Evolutionary conservation across 1,140 invertebrate genomes (phyloP).

Genomic region (Saccostrea cuccullata): DNA sequence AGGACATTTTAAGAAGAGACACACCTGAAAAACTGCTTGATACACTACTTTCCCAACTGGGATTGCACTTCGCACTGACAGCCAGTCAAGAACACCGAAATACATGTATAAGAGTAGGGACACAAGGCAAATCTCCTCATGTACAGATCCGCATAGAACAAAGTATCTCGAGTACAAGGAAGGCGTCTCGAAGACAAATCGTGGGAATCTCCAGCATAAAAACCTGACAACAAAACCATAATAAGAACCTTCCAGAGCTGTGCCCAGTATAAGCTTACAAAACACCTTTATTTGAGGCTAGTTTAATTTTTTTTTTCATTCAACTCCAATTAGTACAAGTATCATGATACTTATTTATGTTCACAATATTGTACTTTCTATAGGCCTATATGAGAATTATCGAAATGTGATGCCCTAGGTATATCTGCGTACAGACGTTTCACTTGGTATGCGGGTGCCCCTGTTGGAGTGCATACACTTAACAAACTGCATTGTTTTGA

Average conservation of each 20-base stretch:
- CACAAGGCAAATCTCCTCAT: not conserved
- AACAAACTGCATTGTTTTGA: not conserved
- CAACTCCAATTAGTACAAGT: no score
- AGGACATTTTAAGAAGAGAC: not conserved
- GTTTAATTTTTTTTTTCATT: not conserved
- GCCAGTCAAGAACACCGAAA: slow-evolving; percentile 35
- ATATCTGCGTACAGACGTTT: not conserved
- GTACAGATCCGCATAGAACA: not conserved
- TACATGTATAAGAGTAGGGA: not conserved
- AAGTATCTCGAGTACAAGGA: slow-evolving; percentile 20
- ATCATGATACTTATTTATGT: not conserved
- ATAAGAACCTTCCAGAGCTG: not conserved
- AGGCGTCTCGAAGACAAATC: slow-evolving; percentile 31
- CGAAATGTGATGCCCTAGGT: slow-evolving; percentile 27
- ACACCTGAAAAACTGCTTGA: not conserved
- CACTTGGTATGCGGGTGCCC: not conserved
- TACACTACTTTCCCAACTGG: slow-evolving; percentile 3
- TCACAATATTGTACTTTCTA: not conserved
- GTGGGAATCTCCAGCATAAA: slow-evolving; percentile 7
- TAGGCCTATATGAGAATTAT: not conserved
- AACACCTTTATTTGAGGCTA: not conserved
- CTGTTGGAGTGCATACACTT: not conserved
- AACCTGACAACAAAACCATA: not conserved
- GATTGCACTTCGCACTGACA: slow-evolving; percentile 19
- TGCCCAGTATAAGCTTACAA: slow-evolving; percentile 13